Percentiles rank a stretch among this genome's conserved stretches.
These are phyloP conservation scores for Gallinago jamesoni DNA, from an alignment of 2,113 vertebrate species.

Conservation along the genomic window DNA sequence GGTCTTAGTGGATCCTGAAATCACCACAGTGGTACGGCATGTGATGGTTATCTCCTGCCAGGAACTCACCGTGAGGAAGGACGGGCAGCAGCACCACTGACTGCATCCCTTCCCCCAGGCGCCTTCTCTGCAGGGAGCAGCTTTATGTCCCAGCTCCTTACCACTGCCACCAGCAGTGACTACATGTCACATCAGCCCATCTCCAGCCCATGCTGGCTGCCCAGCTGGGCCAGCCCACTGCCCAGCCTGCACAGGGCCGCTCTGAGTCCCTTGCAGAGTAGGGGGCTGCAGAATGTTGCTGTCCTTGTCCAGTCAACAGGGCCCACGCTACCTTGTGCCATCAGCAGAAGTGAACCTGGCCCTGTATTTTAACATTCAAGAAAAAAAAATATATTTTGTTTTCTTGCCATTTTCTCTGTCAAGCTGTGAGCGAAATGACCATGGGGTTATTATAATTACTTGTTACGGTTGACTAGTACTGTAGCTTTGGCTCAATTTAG, in stretches of 20 bases:
- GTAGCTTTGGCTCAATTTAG: not conserved
- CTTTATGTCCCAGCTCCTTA: not conserved
- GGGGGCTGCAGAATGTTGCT: not conserved
- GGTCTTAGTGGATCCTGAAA: not conserved
- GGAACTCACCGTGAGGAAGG: not conserved
- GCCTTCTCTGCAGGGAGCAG: rapidly evolving
- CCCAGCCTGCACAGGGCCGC: not conserved
- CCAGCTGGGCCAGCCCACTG: not conserved
- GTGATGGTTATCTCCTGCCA: not conserved
- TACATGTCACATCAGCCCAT: not conserved
- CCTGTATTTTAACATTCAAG: not conserved
- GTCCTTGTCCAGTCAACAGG: not conserved
- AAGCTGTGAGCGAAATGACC: conserved; percentile 40
- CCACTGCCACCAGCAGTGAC: not conserved
- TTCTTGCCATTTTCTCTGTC: conserved; percentile 3
- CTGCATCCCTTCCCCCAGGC: not conserved
- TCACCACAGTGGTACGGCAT: too few species aligned
- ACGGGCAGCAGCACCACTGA: not conserved
- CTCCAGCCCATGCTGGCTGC: not conserved
- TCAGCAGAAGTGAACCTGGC: not conserved
- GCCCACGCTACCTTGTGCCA: not conserved
- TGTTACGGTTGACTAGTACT: conserved; percentile 2
- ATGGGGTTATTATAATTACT: conserved; percentile 29
- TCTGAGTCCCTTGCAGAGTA: not conserved
- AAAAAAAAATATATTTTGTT: not conserved